Base-by-base conservation (phyloP, 64 coral and sea anemone genomes). In the Actinia tenebrosa region DNA sequence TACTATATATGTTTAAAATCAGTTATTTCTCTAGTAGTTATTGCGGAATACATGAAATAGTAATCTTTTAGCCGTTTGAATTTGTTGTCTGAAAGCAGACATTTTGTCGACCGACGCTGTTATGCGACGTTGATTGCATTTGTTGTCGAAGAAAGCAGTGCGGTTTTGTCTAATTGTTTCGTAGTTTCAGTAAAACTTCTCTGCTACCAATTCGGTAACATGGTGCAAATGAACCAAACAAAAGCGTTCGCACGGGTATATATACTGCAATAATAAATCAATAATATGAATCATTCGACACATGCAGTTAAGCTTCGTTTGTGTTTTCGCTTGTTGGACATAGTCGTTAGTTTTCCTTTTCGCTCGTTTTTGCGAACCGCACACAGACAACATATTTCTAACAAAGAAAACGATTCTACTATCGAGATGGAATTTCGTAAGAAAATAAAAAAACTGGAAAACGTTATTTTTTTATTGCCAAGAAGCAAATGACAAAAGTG, bases 261-360 rank as follows among this genome's bases (percentile, higher is more conserved):
- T 75, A n/a, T 26, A 11, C 27, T 30, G 11, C 26, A 42, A 75
- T 30, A 66, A 8, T 23, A 10, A 66, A 37, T 37, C n/a, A 23
- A 66, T 66, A 75, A 2, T 26, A 75, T 75, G 22, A 75, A 75
- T 30, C 27, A 75, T 30, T 81, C 17, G 50, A 81, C 16, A 13
- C 56, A 81, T 50, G 79, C 79, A 81, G 79, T 45, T 81, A 81
- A 45, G 79, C 43, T 47, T 81, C 46, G 79, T 81, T 81, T 81
- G 5, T 50, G 45, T 81, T 53, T 81, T 44, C 46, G 79, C 79
- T 50, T 81, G 79, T 53, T 81, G 2, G 19, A 19, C 19, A 26
- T 19, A 7, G 17, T 81, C 27, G 5, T 81, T 45, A 75, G 22
- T 4, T 66, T 75, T 30, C 30, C 9, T 75, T 30, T 75, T 75